Base-by-base conservation (phyloP, 1,140 invertebrate genomes). In the Drusus annulatus region DNA sequence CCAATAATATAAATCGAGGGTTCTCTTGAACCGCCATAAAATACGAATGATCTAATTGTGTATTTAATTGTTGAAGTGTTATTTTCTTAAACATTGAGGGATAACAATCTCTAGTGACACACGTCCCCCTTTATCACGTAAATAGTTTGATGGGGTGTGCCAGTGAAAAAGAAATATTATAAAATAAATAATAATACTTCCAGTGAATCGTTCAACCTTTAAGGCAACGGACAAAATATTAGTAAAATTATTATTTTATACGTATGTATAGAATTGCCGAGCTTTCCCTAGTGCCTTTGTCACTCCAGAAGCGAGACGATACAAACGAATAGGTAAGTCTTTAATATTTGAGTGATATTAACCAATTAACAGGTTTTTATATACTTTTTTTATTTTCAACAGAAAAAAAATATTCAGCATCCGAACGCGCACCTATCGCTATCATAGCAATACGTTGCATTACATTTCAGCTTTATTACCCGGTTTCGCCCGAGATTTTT, bases 251-350 rank as follows among this genome's bases (percentile, higher is more conserved):
- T n/a, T n/a, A n/a, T n/a, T n/a, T n/a, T n/a, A n/a, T n/a, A n/a
- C n/a, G n/a, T n/a, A n/a, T n/a, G n/a, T n/a, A n/a, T n/a, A n/a
- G 13, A 50, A 50, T 19, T 19, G 17, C n/a, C 21, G n/a, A 45
- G 65, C 65, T 69, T 45, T 69, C 65, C 2, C 17, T 31, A 17
- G 36, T 21, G 65, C 36, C 36, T 50, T n/a, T 69, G 65, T 69
- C 36, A 69, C 36, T 50, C 31, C 65, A 17, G 15, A n/a, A 63
- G 31, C 65, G 31, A 69, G 65, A 69, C 36, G 65, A 69, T 69
- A 69, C 65, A 69, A 45, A 50, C 17, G 15, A 69, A 19, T 69
- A 69, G 65, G 65, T 69, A 51, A 69, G 65, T 69, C 19, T 3
- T 63, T 63, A 1, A 45, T 19, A 45, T 1, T 45, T 13, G 36